A percentile compares a stretch with the other conserved stretches of the same genome.
Conservation (phyloP, 2,888 invertebrate species). For the Parnassius orleans region DNA sequence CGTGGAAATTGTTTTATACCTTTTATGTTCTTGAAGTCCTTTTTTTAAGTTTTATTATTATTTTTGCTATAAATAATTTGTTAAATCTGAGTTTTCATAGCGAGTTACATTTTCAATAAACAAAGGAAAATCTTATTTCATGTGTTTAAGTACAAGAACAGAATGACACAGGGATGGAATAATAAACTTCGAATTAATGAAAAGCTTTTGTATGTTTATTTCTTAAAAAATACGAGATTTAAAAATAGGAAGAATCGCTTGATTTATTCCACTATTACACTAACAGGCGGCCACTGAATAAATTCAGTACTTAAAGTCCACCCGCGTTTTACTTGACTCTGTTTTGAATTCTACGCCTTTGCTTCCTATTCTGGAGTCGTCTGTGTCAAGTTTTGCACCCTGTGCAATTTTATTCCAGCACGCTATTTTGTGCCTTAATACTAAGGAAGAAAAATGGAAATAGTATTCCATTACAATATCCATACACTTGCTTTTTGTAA, state of each 20-base stretch:
- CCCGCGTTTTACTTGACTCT: constrained; percentile 58
- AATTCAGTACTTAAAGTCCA: constrained; percentile 62
- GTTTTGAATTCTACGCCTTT: constrained; percentile 66
- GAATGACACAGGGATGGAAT: too few relatives aligned
- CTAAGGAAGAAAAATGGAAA: constrained; percentile 31
- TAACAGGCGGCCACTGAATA: constrained; percentile 51
- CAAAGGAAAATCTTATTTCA: too few relatives aligned
- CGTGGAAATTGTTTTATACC: too few relatives aligned
- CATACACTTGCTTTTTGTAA: constrained; percentile 61
- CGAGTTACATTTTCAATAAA: too few relatives aligned
- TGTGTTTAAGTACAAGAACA: too few relatives aligned
- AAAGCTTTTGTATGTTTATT: too few relatives aligned
- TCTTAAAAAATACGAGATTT: neutral
- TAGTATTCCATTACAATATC: constrained; percentile 31
- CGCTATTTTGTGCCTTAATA: constrained; percentile 45
- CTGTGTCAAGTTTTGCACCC: constrained; percentile 39
- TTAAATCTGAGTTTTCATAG: too few relatives aligned
- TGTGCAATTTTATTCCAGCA: constrained; percentile 32
- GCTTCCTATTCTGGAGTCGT: constrained; percentile 49
- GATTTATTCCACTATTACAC: constrained; percentile 49
- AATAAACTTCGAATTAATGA: too few relatives aligned
- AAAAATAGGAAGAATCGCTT: constrained; percentile 27
- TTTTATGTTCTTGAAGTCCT: too few relatives aligned
- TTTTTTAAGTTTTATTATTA: too few relatives aligned
- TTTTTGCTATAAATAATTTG: too few relatives aligned